phyloP scores from a whole-genome alignment of 2,888 invertebrate species.

The Polyploca ridens region DNA sequence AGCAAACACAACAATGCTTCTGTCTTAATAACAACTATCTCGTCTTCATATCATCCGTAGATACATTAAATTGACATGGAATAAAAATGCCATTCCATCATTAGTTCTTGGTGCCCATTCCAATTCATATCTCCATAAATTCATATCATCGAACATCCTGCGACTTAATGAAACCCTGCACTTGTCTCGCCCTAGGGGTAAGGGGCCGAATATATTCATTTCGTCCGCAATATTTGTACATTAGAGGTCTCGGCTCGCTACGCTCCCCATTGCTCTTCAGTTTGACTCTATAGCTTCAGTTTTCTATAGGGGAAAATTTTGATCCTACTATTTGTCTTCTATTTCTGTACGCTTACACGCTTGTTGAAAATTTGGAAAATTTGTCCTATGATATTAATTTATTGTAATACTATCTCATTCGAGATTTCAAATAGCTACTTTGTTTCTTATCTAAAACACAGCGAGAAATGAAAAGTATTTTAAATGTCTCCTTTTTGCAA shows the following conservation, averaged over 20 bases:
- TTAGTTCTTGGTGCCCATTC: constrained; percentile 50
- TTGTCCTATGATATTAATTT: no score
- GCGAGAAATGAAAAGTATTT: no score
- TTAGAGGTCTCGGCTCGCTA: constrained; percentile 82
- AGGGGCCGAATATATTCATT: constrained; percentile 79
- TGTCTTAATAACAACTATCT: background rate
- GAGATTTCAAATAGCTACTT: no score
- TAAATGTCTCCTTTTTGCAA: no score
- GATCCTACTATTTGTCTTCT: constrained; percentile 43
- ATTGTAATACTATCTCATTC: no score
- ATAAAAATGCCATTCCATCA: constrained; percentile 57
- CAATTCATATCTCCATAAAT: constrained; percentile 65
- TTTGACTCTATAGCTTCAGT: constrained; percentile 69
- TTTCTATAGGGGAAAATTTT: constrained; percentile 49
- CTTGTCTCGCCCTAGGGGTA: constrained; percentile 52
- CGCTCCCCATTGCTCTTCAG: constrained; percentile 62
- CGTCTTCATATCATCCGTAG: background rate
- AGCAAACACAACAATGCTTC: background rate
- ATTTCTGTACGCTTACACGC: no score
- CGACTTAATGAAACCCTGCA: constrained; percentile 79
- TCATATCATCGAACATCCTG: constrained; percentile 58
- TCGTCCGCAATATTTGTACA: constrained; percentile 84
- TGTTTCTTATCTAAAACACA: no score
- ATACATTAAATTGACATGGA: constrained; percentile 35
- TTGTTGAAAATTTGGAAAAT: no score